Conservation (phyloP, 2,113 vertebrate genomes). For the Eulacestoma nigropectus region DNA sequence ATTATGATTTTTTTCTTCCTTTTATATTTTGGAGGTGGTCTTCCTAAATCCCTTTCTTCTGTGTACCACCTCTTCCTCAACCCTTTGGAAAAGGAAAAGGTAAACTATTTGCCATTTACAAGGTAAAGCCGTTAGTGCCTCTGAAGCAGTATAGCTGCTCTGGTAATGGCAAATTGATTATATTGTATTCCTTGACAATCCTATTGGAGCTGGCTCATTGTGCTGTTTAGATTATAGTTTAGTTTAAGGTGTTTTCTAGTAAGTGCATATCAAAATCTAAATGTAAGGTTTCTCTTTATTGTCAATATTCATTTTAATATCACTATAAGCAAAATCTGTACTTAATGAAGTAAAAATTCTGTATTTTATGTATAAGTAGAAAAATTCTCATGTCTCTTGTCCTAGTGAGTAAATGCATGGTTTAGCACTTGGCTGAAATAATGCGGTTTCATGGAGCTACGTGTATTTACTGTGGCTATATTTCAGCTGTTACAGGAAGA, state of each 20-base stretch:
- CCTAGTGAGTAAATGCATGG: neutral
- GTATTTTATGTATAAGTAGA: neutral
- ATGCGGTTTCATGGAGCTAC: neutral
- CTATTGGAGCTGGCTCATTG: neutral
- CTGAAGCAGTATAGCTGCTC: constrained; percentile 42
- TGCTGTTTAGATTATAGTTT: neutral
- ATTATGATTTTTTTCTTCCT: constrained; percentile 44
- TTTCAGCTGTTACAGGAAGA: neutral
- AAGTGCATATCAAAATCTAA: neutral
- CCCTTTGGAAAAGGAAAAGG: constrained; percentile 59
- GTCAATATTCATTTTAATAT: neutral
- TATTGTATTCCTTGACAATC: neutral
- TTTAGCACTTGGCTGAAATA: neutral
- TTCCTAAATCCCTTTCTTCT: constrained; percentile 62
- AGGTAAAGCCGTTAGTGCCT: constrained; percentile 22
- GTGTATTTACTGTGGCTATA: neutral
- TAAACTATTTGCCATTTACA: constrained; percentile 61
- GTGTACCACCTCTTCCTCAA: constrained; percentile 58
- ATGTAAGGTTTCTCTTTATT: neutral
- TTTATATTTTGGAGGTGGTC: constrained; percentile 65
- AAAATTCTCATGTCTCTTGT: neutral
- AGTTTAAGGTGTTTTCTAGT: neutral
- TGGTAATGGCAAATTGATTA: constrained; percentile 58
- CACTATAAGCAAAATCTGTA: neutral
- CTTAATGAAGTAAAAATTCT: neutral